Percentiles rank a stretch among this genome's conserved stretches.
These are phyloP conservation scores for Stercorarius parasiticus DNA, from an alignment of 2,113 vertebrate genomes.

Conservation along the genomic window DNA sequence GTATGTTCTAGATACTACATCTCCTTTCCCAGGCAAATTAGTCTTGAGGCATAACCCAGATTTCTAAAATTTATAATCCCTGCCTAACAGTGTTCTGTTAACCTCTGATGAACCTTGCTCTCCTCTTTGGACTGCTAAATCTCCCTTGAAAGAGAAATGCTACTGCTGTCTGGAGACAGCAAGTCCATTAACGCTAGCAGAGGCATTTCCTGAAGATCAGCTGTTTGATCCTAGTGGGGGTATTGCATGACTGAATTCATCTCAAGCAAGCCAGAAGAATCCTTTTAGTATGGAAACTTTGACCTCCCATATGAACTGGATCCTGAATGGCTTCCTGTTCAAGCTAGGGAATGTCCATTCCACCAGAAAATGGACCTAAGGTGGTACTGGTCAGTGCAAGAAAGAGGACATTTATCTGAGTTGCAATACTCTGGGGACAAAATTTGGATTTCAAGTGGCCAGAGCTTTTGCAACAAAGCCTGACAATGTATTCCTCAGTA, in stretches of 20 bases:
- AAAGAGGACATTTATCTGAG: not conserved
- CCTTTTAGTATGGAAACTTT: not conserved
- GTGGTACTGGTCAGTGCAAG: not conserved
- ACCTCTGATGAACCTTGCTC: not conserved
- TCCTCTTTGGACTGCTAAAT: not conserved
- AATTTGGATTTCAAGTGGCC: not conserved
- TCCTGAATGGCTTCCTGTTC: not conserved
- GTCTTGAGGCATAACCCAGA: not conserved
- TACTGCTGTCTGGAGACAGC: not conserved
- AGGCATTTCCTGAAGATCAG: not conserved
- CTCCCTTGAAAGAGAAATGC: not conserved
- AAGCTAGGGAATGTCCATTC: not conserved
- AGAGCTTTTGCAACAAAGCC: not conserved
- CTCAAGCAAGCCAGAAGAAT: not conserved
- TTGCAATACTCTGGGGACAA: not conserved
- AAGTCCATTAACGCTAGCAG: fast-evolving
- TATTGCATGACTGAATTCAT: not conserved
- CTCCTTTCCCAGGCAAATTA: not conserved
- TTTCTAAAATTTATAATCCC: not conserved
- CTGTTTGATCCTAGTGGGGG: not conserved
- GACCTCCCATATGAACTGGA: not conserved
- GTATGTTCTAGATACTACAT: not conserved
- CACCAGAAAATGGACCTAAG: not conserved
- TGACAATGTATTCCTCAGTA: not conserved
- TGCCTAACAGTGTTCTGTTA: not conserved